A percentile compares a stretch with the other conserved stretches of the same genome.
Conservation (phyloP, 2,888 invertebrate species). For the Adelphocoris suturalis region DNA sequence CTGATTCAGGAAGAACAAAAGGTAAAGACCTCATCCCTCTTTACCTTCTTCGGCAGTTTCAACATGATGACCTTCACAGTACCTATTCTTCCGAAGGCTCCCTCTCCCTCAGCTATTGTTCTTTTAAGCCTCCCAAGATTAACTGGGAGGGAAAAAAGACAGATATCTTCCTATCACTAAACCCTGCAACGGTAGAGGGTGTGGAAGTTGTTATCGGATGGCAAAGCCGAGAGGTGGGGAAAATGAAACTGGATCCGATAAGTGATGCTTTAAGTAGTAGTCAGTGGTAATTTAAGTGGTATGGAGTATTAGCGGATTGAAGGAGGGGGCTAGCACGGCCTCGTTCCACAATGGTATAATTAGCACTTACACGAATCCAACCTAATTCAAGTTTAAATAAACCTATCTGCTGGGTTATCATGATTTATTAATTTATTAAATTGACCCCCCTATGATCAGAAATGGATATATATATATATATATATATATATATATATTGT, state of each 20-base stretch:
- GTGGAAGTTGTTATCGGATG: constrained; percentile 44
- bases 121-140: constrained; percentile 23
- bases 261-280: constrained; percentile 67
- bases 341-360: background rate
- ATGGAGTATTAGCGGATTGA: background rate
- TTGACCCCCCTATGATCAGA: background rate
- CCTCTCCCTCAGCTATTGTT: background rate
- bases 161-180: background rate
- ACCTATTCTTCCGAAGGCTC: constrained; percentile 8
- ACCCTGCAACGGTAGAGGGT: background rate
- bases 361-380: constrained; percentile 39
- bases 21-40: background rate
- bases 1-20: background rate
- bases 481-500: too few species aligned
- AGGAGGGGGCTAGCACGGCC: constrained; percentile 46
- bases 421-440: background rate
- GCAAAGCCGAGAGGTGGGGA: background rate
- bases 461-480: too few species aligned
- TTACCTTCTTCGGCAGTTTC: background rate
- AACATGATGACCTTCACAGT: constrained; percentile 30
- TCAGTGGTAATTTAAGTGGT: constrained; percentile 33
- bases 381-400: constrained; percentile 35
- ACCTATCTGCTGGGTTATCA: constrained; percentile 10
- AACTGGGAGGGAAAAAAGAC: background rate
- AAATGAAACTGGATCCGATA: constrained; percentile 67